Base-by-base conservation (phyloP, 2,888 invertebrate genomes). In the Drosophila falleni region DNA sequence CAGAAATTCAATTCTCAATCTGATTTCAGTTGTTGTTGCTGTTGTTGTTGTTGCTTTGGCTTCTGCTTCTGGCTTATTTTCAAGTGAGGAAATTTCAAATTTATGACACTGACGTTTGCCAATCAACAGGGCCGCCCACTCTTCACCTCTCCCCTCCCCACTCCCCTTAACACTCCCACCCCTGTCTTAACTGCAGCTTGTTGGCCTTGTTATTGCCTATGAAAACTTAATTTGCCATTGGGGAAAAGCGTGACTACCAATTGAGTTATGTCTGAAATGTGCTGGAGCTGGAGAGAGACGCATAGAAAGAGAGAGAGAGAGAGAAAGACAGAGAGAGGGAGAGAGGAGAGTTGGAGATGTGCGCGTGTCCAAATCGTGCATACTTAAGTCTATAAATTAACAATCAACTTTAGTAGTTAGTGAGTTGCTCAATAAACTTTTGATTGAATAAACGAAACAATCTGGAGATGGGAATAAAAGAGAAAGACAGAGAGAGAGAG, bases 201-300 rank as follows among this genome's bases (percentile, higher is more conserved):
- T 53, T 70, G 60, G 65, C 70, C 78, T 78, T 78, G 81, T 78
- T 73, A 46, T 51, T 51, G 69, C 62, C 71, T 69, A 78, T 82
- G 87, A 89, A 85, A 85, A 85, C 85, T 85, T 87, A 87, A 85
- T 89, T 85, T 85, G 71, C 71, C 56, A 50, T 49, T 54, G 53
- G 67, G 50, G 6, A 46, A 69, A 66, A 71, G 62, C 63, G 64
- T 78, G 68, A 72, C 67, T 62, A 4, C 42, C 74, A 70, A 84
- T 78, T 87, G 81, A 89, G 89, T 79, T 84, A 69, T 87, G 86
- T 68, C 46, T 44, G 41, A 37, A 19, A 46, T 26, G 5, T 16
- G 33, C 13, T n/a, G 15, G 2, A 10, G 5, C 11, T 15, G n/a
- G 5, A 4, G 39, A 11, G 5, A 16, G 31, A 37, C 10, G 33